These are phyloP conservation scores for Drosophila greeni DNA, from an alignment of 2,888 invertebrate species.

Conservation along the genomic window DNA sequence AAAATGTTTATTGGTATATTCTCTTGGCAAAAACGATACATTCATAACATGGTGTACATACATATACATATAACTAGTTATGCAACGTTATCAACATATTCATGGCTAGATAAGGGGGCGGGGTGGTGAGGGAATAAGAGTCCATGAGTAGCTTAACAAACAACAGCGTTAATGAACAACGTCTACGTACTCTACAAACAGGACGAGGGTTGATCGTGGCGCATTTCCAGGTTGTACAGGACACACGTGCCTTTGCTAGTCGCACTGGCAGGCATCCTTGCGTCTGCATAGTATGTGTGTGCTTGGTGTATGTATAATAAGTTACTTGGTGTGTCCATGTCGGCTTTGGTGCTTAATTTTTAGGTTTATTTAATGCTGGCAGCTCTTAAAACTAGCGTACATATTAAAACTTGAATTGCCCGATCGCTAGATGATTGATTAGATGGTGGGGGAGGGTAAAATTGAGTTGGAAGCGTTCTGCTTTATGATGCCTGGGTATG, in stretches of 20 bases:
- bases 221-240: slow-evolving; percentile 49
- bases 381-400: slow-evolving; percentile 40
- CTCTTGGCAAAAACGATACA: slow-evolving; percentile 32
- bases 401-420: slow-evolving; percentile 29
- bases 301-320: slow-evolving; percentile 23
- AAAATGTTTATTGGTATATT: slow-evolving; percentile 54
- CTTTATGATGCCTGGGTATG: slow-evolving; percentile 10
- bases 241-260: slow-evolving; percentile 47
- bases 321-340: slow-evolving; percentile 19
- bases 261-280: slow-evolving; percentile 31
- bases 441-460: background rate
- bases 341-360: slow-evolving; percentile 36
- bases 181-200: slow-evolving; percentile 23
- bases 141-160: slow-evolving; percentile 39
- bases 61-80: slow-evolving; percentile 48
- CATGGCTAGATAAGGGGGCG: slow-evolving; percentile 23
- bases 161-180: slow-evolving; percentile 45
- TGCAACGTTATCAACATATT: slow-evolving; percentile 41
- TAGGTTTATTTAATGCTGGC: slow-evolving; percentile 42
- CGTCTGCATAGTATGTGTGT: background rate
- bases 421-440: slow-evolving; percentile 12
- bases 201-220: slow-evolving; percentile 37
- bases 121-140: slow-evolving; percentile 6
- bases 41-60: slow-evolving; percentile 41
- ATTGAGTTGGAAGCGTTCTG: background rate